Base-by-base conservation (phyloP, 2,797 vertebrate genomes). In the Cebuella pygmaea region DNA sequence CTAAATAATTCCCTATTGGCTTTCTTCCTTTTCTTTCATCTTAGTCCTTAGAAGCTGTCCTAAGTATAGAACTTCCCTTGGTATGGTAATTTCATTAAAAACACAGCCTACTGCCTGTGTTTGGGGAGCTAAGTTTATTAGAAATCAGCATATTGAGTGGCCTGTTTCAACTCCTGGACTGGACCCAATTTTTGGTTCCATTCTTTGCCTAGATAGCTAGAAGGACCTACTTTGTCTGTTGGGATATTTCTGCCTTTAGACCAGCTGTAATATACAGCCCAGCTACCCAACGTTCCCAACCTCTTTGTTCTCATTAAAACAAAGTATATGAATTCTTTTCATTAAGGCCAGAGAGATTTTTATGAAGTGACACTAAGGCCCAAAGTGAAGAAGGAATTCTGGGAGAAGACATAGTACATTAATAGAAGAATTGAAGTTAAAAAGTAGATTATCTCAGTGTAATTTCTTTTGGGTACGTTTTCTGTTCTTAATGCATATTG, bases 321-420 rank as follows among this genome's bases (percentile, higher is more conserved):
- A 55, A 96, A 83, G 84, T 72, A 81, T 33, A 24, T 87, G 39
- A 91, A 36, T 96, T 90, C 24, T 88, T 96, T 94, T 89, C 12
- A 90, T 78, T 84, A 59, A 91, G 52, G 27, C 70, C 44, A 93
- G 50, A 88, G 75, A 96, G 27, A 30, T 72, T 89, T 67, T 91
- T 94, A 61, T 87, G 46, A 89, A 70, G n/a, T 88, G 55, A 85
- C 55, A 67, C n/a, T 64, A 87, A 87, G 36, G 44, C 61, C 72
- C 83, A 79, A 87, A 87, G 80, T 95, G 22, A 92, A 26, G 59
- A 95, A 88, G 50, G 39, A 64, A 59, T 84, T 92, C 88, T 96
- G 87, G 39, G 59, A 89, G 36, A 94, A 78, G 89, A 90, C 19
- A 57, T 74, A 36, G 6, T 41, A 26, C 84, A 14, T 89, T 96